Evolutionary conservation across 2,888 invertebrate genomes (phyloP).

Genomic region (Volucella inflata): DNA sequence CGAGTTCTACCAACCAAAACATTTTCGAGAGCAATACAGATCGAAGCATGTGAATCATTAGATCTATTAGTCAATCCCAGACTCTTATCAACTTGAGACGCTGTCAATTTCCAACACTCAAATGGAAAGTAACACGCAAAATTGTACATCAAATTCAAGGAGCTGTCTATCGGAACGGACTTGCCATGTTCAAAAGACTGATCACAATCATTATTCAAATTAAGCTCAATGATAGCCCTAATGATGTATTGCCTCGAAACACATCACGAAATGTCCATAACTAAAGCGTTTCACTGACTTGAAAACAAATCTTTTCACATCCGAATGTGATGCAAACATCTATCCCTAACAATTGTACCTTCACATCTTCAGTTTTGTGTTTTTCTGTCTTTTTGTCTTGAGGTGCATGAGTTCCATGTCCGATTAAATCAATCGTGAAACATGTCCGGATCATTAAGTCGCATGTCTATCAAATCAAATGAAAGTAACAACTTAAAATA

Average conservation of each 20-base stretch:
- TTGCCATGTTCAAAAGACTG: too few relatives aligned
- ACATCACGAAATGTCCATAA: conserved; percentile 45
- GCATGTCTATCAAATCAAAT: conserved; percentile 56
- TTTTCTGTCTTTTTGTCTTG: too few relatives aligned
- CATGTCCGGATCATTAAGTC: conserved; percentile 65
- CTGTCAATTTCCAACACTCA: too few relatives aligned
- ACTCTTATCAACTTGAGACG: too few relatives aligned
- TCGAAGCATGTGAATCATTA: too few relatives aligned
- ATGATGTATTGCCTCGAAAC: conserved; percentile 21
- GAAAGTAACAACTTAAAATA: conserved; percentile 42
- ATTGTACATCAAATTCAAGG: too few relatives aligned
- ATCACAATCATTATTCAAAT: too few relatives aligned
- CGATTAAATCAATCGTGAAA: conserved; percentile 57
- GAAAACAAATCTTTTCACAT: not conserved
- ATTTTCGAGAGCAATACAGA: too few relatives aligned
- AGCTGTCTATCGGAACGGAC: too few relatives aligned
- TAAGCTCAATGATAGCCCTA: not conserved
- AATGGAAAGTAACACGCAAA: too few relatives aligned
- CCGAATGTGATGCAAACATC: conserved; percentile 27
- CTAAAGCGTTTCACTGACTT: not conserved
- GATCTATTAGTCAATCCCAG: too few relatives aligned
- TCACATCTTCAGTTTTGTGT: not conserved
- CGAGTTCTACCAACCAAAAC: too few relatives aligned
- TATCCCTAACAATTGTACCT: conserved; percentile 6
- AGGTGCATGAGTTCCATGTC: conserved; percentile 56